Base-by-base conservation (phyloP, 2,113 vertebrate species). In the Mastomys natalensis region DNA sequence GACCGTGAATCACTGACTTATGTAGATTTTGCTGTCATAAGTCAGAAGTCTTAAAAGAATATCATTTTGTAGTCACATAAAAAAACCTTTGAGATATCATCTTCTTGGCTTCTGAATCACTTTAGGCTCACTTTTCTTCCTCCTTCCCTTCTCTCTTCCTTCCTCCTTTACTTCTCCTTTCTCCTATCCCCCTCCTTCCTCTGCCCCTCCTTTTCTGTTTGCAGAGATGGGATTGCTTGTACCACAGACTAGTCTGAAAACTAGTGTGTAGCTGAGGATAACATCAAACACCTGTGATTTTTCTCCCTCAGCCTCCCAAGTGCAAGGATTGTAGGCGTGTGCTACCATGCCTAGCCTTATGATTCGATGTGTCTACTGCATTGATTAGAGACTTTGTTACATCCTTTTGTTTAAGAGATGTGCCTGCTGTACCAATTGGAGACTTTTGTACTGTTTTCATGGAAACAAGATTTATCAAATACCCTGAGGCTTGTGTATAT, bases 41-140 rank as follows among this genome's bases (percentile, higher is more conserved):
- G 53, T 96, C 9, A 95, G n/a, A 96, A 93, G 85, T 82, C 9
- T 87, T 73, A 66, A 29, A 24, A 89, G 51, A 29, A 60, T 48
- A 64, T 3, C 37, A 15, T 40, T 62, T 7, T 26, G 53, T n/a
- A 19, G 6, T 17, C 3, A 21, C 68, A n/a, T 88, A 13, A 55
- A 53, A 34, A 31, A 31, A 55, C 74, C 87, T 78, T 48, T n/a
- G 78, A 74, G 53, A 5, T 17, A 13, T 22, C 21, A 58, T 10
- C 22, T 72, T 17, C 22, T 51, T 93, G 72, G 53, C 45, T 93
- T 84, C 60, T 72, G 22, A 72, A 40, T 26, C 19, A n/a, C n/a
- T 81, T 82, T 62, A n/a, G n/a, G 40, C 40, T 8, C 55, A 19
- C 31, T 80, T 37, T 10, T 12, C 48, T 17, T 34, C 15, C 17